Conservation (phyloP, 2,888 invertebrate species). For the Sinhomidia bicolor region DNA sequence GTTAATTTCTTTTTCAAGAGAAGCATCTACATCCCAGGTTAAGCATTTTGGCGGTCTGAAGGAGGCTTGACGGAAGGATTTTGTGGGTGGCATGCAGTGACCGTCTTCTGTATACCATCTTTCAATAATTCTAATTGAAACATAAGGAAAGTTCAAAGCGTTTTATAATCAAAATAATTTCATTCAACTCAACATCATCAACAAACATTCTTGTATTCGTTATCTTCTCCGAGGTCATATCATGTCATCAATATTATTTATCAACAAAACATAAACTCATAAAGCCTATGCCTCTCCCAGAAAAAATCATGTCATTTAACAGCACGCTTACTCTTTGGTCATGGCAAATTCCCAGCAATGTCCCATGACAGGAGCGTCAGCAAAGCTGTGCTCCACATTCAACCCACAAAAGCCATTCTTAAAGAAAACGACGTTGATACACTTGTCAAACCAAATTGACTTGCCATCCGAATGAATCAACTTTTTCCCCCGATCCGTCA, state of each 20-base stretch:
- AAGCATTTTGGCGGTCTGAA: constrained; percentile 81
- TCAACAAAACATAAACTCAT: constrained; percentile 19
- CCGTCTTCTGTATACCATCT: constrained; percentile 82
- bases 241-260: constrained; percentile 14
- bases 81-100: constrained; percentile 81
- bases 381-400: constrained; percentile 83
- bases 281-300: not conserved
- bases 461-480: constrained; percentile 82
- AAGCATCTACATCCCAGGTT: constrained; percentile 81
- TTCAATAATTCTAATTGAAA: constrained; percentile 81
- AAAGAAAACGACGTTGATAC: constrained; percentile 82
- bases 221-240: constrained; percentile 1
- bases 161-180: no score
- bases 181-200: not conserved
- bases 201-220: not conserved
- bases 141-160: no score
- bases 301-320: not conserved
- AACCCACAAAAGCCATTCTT: constrained; percentile 82
- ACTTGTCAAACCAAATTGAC: constrained; percentile 83
- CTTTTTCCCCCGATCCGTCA: constrained; percentile 81
- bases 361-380: constrained; percentile 83
- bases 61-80: constrained; percentile 81
- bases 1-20: constrained; percentile 80
- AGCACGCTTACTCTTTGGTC: constrained; percentile 82
- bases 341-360: constrained; percentile 82